Percentiles rank a stretch among this genome's conserved stretches.
phyloP scores from a whole-genome alignment of 2,888 invertebrate genomes.

The Ellobium chinense region DNA sequence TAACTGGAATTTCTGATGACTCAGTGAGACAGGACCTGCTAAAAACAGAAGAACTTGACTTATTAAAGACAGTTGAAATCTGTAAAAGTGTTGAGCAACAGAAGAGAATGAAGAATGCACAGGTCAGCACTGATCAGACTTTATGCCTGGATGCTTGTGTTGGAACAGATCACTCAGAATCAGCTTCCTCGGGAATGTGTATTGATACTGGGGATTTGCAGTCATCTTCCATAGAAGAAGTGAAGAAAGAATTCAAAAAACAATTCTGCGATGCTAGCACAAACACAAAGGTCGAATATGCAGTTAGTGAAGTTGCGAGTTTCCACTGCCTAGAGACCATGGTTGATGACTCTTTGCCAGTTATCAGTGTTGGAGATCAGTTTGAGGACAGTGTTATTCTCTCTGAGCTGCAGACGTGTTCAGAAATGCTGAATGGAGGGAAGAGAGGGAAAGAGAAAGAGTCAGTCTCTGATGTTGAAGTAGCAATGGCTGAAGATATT shows the following conservation, averaged over 20 bases:
- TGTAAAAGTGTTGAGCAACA: constrained; percentile 27
- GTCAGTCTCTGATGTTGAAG: background rate
- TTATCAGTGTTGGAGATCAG: background rate
- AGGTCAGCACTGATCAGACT: background rate
- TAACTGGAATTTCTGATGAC: constrained; percentile 32
- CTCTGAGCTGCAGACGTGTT: background rate
- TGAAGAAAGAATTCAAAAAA: no score
- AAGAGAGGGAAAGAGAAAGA: background rate
- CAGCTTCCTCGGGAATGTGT: no score
- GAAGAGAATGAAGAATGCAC: background rate
- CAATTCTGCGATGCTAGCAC: background rate
- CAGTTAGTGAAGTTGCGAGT: background rate
- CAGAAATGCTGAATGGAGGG: background rate
- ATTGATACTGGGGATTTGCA: background rate
- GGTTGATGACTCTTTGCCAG: background rate
- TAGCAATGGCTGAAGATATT: background rate
- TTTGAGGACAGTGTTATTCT: background rate
- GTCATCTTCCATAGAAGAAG: no score
- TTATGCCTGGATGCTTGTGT: background rate
- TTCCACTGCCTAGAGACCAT: background rate
- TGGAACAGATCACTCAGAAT: background rate
- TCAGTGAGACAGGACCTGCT: constrained; percentile 25
- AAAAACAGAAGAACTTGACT: constrained; percentile 34
- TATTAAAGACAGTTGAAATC: constrained; percentile 27
- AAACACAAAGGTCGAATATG: background rate